phyloP scores from a whole-genome alignment of 2,888 invertebrate species.

The Drosophila neutralis region DNA sequence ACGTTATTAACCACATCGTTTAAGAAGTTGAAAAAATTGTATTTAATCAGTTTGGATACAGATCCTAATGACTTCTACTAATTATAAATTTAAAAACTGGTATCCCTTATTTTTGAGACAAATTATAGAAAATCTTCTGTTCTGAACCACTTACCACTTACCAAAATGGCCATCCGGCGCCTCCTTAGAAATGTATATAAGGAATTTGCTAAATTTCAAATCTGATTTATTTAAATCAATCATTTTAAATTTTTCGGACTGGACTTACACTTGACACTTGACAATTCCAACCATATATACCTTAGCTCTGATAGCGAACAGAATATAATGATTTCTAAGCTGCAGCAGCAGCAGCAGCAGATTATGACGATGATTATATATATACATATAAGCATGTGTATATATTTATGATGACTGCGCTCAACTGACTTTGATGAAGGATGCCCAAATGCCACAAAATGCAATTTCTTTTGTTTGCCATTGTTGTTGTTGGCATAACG shows the following conservation, averaged over 20 bases:
- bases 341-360: constrained; percentile 4
- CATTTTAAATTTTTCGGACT: neutral
- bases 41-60: neutral
- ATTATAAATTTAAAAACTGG: neutral
- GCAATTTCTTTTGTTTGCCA: constrained; percentile 56
- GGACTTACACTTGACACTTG: neutral
- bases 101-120: neutral
- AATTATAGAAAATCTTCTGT: neutral
- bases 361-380: neutral
- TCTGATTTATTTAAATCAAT: neutral
- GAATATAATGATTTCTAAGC: constrained; percentile 4
- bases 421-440: constrained; percentile 57
- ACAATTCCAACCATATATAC: constrained; percentile 5
- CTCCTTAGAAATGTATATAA: neutral
- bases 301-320: neutral
- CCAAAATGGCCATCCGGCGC: neutral
- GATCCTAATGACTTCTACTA: neutral
- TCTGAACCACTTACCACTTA: neutral
- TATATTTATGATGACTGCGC: constrained; percentile 32
- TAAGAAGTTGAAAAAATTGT: neutral
- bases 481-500: constrained; percentile 48
- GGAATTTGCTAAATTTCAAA: neutral
- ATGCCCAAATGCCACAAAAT: constrained; percentile 57
- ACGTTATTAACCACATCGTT: neutral
- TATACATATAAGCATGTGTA: constrained; percentile 7